phyloP scores from a whole-genome alignment of 2,888 invertebrate species.

The Elysia crispata region DNA sequence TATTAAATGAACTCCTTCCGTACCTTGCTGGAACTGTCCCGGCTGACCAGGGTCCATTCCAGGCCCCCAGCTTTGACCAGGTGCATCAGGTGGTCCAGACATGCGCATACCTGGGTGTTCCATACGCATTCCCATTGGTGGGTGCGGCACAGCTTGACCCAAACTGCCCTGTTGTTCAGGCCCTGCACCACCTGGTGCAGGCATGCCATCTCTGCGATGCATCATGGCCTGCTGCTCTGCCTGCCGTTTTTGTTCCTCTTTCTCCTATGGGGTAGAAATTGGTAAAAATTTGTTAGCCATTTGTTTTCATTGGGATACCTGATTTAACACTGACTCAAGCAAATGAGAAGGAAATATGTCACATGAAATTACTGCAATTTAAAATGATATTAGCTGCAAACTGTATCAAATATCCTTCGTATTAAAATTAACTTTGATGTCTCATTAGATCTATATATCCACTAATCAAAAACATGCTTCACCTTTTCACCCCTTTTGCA shows the following conservation, averaged over 20 bases:
- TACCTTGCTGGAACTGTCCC: constrained; percentile 48
- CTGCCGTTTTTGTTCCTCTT: constrained; percentile 86
- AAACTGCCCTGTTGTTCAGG: constrained; percentile 51
- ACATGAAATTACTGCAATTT: no score
- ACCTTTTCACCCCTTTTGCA: no score
- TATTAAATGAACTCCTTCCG: no score
- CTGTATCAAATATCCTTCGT: no score
- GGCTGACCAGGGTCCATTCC: constrained; percentile 23
- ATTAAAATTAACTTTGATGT: no score
- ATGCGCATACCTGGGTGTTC: constrained; percentile 51
- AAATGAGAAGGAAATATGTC: no score
- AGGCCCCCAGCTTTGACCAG: constrained; percentile 32
- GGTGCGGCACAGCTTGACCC: constrained; percentile 56
- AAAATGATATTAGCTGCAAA: no score
- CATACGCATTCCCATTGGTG: constrained; percentile 46
- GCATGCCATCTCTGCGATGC: constrained; percentile 54
- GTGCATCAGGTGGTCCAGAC: constrained; percentile 37
- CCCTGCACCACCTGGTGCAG: constrained; percentile 19
- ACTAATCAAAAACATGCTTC: no score
- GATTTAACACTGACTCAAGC: no score
- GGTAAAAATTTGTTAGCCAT: no score
- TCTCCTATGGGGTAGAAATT: constrained; percentile 81
- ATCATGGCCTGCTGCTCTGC: constrained; percentile 70
- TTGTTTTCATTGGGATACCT: no score
- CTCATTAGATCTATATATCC: no score